Evolutionary conservation across 2,888 invertebrate genomes (phyloP).

Genomic region (Sarcophaga subvicina): DNA sequence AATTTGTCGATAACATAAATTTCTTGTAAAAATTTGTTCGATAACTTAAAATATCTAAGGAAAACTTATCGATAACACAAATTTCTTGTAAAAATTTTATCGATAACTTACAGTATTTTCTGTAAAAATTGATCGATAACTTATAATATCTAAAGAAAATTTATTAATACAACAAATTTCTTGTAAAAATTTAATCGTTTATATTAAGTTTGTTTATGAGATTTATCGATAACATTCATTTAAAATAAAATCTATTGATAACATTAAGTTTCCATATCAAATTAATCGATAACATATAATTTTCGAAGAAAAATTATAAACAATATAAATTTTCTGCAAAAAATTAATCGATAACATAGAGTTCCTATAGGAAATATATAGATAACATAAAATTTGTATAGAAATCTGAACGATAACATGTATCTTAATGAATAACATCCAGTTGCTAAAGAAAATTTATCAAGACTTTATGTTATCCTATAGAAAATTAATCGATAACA

Average conservation of each 20-base stretch:
- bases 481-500: neutral
- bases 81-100: neutral
- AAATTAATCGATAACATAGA: neutral
- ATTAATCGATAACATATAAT: neutral
- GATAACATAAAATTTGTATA: too few relatives aligned
- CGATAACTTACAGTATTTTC: neutral
- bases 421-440: neutral
- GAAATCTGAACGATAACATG: neutral
- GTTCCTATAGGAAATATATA: neutral
- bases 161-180: neutral
- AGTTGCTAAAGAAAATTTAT: neutral
- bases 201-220: neutral
- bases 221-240: neutral
- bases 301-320: neutral
- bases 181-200: neutral
- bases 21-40: neutral
- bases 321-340: neutral
- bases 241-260: neutral
- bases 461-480: neutral
- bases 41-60: neutral
- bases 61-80: neutral
- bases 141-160: neutral
- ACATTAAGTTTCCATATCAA: neutral
- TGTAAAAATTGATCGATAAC: neutral
- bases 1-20: neutral